Evolutionary conservation across 2,797 vertebrate species (phyloP), one percentile per base, ranked within the genome.

Genomic region (Hephaestus fuliginosus): DNA sequence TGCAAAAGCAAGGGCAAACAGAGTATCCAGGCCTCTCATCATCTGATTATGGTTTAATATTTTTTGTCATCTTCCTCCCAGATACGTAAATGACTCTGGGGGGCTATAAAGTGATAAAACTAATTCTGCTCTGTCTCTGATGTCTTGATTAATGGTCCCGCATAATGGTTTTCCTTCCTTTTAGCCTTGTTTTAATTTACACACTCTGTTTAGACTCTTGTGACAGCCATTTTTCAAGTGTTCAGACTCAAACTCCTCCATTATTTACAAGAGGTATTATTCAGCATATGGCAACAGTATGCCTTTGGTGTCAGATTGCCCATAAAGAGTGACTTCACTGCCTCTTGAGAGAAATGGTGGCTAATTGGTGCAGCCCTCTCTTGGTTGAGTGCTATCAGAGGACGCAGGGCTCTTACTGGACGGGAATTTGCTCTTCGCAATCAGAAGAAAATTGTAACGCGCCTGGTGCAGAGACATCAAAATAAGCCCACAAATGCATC

Each of bases 321-420:
- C 83, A 81, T 89, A 81, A 86, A 91, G 88, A 93, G 89, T 84
- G 93, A 93, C 92, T 95, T 92, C 85, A 89, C 83, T 62, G 88
- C 86, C 94, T 90, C 92, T 92, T 83, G 84, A 90, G 92, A 91
- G 89, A 91, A 94, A 95, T 90, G 92, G 89, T 77, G 85, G 89
- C 93, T 95, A 96, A 96, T 95, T 95, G 94, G 90, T 86, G 78
- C 86, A 74, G 85, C 83, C 90, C 90, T 91, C 91, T 91, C 87
- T 84, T 77, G 89, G 85, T 83, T 88, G 92, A 94, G 92, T 85
- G 92, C 91, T 86, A 89, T 85, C 84, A 84, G 86, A 91, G 87
- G 89, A 90, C 89, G 70, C 81, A 11, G 61, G 52, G 84, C 89
- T 92, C 87, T 92, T 80, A 80, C 84, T 74, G 86, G 86, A 83